These are phyloP conservation scores for Rotaria socialis DNA, from an alignment of 2,888 invertebrate genomes.

Conservation along the genomic window DNA sequence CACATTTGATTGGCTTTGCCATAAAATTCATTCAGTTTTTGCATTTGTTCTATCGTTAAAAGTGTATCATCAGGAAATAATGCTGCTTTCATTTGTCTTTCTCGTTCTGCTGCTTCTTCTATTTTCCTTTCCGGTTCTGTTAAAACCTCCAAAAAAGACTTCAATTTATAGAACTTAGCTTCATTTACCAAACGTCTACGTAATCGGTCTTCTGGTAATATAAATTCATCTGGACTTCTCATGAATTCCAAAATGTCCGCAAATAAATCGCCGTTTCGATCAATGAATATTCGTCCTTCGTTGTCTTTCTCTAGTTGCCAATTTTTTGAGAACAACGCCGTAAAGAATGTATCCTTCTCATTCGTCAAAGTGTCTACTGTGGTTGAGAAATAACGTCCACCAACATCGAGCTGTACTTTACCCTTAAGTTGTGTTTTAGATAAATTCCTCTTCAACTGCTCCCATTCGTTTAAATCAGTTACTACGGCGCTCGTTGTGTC, in stretches of 20 bases:
- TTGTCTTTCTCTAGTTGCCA: not conserved
- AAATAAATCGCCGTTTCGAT: not conserved
- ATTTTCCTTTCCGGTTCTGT: not conserved
- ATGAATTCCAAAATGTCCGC: not conserved
- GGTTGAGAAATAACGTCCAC: not conserved
- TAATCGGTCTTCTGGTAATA: not conserved
- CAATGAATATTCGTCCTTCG: not conserved
- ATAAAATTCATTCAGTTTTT: slow-evolving; percentile 12
- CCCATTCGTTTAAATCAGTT: too few species aligned
- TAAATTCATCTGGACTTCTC: not conserved
- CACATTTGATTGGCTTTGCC: not conserved
- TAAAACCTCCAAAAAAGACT: not conserved
- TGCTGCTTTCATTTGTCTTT: not conserved
- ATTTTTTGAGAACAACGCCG: not conserved
- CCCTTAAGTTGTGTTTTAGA: not conserved
- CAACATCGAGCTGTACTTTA: not conserved
- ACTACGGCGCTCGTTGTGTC: too few species aligned
- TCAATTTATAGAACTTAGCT: not conserved
- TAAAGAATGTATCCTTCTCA: slow-evolving; percentile 21
- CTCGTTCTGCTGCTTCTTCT: not conserved
- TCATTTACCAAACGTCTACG: not conserved
- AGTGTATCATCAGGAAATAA: not conserved
- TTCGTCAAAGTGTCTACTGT: not conserved
- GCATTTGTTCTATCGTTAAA: not conserved
- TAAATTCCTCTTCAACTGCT: not conserved